Evolutionary conservation across 2,113 vertebrate genomes (phyloP).

Genomic region (Xiphorhynchus elegans): DNA sequence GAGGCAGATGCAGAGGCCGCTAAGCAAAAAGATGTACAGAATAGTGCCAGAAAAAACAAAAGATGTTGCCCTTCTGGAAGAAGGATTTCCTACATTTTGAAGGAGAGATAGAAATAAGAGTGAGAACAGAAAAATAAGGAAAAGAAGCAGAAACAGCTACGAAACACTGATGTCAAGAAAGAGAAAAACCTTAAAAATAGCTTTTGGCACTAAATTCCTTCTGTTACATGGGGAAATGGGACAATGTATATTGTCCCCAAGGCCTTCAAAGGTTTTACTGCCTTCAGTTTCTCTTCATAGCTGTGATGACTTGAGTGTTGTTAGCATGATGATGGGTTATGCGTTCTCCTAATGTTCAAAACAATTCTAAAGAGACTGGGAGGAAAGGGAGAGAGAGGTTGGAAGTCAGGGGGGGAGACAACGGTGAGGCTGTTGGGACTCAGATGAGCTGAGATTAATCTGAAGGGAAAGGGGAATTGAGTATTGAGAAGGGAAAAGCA

Average conservation of each 20-base stretch:
- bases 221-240: fast-evolving
- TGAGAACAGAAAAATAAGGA: not conserved
- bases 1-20: not conserved
- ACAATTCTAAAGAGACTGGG: not conserved
- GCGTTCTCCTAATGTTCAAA: not conserved
- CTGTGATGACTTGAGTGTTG: not conserved
- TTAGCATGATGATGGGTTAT: not conserved
- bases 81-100: not conserved
- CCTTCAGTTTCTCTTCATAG: not conserved
- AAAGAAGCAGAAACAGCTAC: not conserved
- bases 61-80: not conserved
- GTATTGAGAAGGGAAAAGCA: not conserved
- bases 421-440: not conserved
- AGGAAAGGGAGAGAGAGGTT: not conserved
- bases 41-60: not conserved
- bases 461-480: not conserved
- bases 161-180: not conserved
- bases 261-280: not conserved
- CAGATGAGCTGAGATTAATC: not conserved
- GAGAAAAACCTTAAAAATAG: not conserved
- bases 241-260: not conserved
- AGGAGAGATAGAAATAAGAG: not conserved
- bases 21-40: not conserved
- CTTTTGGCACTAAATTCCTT: not conserved
- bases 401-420: not conserved